Evolutionary conservation across 2,888 invertebrate genomes (phyloP).

Genomic region (Drosophila fungiperda): DNA sequence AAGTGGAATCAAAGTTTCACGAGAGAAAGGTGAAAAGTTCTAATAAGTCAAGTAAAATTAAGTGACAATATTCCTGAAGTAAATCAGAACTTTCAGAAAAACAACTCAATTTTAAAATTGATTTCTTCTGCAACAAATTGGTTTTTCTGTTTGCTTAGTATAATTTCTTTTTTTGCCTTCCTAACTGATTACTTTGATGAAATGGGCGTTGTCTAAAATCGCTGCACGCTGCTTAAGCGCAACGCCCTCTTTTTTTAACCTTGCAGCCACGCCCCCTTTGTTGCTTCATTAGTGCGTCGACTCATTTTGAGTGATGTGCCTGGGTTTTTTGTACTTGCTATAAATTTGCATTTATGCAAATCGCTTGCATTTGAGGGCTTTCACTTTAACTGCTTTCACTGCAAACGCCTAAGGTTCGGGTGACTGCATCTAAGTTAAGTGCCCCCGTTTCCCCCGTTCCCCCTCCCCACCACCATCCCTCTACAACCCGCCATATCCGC

Average conservation of each 20-base stretch:
- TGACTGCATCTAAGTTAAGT: constrained; percentile 39
- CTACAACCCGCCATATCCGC: neutral
- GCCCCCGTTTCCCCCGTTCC: neutral
- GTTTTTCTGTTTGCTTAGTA: neutral
- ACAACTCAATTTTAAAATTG: neutral
- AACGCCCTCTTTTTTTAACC: constrained; percentile 30
- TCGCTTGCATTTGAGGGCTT: constrained; percentile 58
- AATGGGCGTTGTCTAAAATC: constrained; percentile 32
- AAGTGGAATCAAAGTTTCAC: constrained; percentile 47
- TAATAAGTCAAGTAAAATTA: neutral
- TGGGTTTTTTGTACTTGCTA: constrained; percentile 25
- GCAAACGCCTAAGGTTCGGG: constrained; percentile 26
- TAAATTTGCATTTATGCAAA: constrained; percentile 71
- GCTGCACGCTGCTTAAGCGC: constrained; percentile 36
- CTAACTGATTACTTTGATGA: constrained; percentile 2
- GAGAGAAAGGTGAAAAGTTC: constrained; percentile 1
- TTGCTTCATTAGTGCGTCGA: constrained; percentile 67
- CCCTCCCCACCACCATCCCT: no score
- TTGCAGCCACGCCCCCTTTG: constrained; percentile 52
- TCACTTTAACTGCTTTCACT: constrained; percentile 65
- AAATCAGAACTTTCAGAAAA: neutral
- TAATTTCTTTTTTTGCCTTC: neutral
- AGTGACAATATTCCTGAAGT: neutral
- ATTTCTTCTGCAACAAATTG: neutral
- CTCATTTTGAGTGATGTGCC: constrained; percentile 57